Base-by-base conservation (phyloP, 37 sponge, comb jelly and placozoan genomes). In the Theonella swinhoei region DNA sequence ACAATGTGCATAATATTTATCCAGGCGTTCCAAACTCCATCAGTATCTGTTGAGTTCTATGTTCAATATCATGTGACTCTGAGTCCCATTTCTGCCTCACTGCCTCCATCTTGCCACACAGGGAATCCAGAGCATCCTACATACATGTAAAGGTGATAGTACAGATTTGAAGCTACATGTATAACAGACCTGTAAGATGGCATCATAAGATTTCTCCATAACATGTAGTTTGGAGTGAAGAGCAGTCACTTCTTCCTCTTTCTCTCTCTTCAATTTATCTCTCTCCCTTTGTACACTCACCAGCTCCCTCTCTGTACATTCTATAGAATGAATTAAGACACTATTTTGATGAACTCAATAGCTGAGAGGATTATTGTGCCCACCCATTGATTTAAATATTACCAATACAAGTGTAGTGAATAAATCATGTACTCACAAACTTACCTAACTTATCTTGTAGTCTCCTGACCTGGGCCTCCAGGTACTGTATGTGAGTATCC, bases 191-290 rank as follows among this genome's bases (percentile, higher is more conserved):
- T 77, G 81, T 30, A 94, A 31, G 39, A 94, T 83, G 31, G 81
- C 80, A 54, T 94, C 88, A 39, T 94, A 94, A 14, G 91, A 91
- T 29, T 70, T 86, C 82, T 90, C 88, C 77, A 91, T 73, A 42
- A 41, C 17, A 28, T 72, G 42, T 1, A 94, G 66, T 78, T 91
- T 82, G 38, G n/a, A 43, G 7, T 74, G 58, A 33, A 94, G 80
- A 26, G 38, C 65, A 19, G 64, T 37, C 3, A 82, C 80, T 68
- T 90, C 81, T 33, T 81, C 84, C 43, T 84, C 91, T 42, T 75
- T 91, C 83, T 91, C 85, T 31, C 74, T 79, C 68, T 80, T 74
- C 42, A 94, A 61, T 2, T 31, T 65, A 62, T 94, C 91, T 31
- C 88, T 82, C 73, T 94, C 92, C 33, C n/a, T 64, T 22, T 59